Percentiles rank a stretch among this genome's conserved stretches.
Evolutionary conservation across 2,888 invertebrate genomes (phyloP).

Genomic region (Limnephilus lunatus): DNA sequence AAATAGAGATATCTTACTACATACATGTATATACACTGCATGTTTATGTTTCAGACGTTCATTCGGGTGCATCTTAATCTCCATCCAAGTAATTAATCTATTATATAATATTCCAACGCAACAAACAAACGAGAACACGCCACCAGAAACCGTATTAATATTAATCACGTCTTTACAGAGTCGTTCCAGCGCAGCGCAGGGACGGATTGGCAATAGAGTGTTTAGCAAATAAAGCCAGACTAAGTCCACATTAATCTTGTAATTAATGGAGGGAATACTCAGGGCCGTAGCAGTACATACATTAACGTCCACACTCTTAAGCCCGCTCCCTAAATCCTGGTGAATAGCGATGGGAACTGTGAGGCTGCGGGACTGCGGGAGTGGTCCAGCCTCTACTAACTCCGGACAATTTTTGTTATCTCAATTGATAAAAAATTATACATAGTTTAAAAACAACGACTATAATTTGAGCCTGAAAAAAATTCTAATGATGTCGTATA

Average conservation of each 20-base stretch:
- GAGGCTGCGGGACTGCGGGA: background rate
- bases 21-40: no score
- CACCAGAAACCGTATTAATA: background rate
- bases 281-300: constrained; percentile 45
- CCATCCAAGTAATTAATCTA: background rate
- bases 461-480: no score
- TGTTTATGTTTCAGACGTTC: background rate
- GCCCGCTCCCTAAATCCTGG: constrained; percentile 52
- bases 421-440: background rate
- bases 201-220: constrained; percentile 21
- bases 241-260: constrained; percentile 39
- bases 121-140: background rate
- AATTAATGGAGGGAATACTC: constrained; percentile 55
- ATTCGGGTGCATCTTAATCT: background rate
- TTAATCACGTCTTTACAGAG: constrained; percentile 9
- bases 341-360: background rate
- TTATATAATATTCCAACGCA: background rate
- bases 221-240: constrained; percentile 34
- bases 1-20: no score
- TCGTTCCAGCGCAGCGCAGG: constrained; percentile 19
- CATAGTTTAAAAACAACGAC: background rate
- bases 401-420: background rate
- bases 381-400: background rate
- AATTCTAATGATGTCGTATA: no score
- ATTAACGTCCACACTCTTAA: constrained; percentile 54